phyloP scores from a whole-genome alignment of 2,888 invertebrate species.

The Ormyrus rosae region DNA sequence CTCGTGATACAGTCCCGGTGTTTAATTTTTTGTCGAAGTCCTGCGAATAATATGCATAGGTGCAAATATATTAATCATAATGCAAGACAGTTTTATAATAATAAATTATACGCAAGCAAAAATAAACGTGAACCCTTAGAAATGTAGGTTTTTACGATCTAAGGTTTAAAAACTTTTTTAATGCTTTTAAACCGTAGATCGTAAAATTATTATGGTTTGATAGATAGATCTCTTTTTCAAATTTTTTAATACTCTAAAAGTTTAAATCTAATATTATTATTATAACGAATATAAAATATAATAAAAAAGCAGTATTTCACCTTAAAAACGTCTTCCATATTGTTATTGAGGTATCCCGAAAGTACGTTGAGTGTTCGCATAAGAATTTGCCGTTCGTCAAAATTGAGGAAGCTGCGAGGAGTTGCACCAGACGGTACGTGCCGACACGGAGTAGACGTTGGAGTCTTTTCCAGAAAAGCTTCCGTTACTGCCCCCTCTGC shows the following conservation, averaged over 20 bases:
- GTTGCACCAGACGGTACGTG: slow-evolving; percentile 83
- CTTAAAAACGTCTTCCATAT: slow-evolving; percentile 83
- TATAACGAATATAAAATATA: neutral
- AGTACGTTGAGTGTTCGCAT: slow-evolving; percentile 84
- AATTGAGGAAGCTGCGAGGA: slow-evolving; percentile 83
- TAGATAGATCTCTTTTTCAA: neutral
- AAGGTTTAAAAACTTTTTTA: neutral
- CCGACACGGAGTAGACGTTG: slow-evolving; percentile 82
- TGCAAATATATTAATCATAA: neutral
- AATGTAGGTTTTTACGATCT: neutral
- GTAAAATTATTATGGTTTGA: neutral
- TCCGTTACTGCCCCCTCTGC: slow-evolving; percentile 85
- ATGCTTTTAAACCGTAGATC: neutral
- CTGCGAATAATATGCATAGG: slow-evolving; percentile 70
- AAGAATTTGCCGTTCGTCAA: slow-evolving; percentile 82
- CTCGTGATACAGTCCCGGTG: slow-evolving; percentile 82
- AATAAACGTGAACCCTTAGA: neutral
- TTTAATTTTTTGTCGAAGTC: slow-evolving; percentile 82
- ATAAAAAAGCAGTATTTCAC: slow-evolving; percentile 68
- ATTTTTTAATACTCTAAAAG: neutral
- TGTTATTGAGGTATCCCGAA: slow-evolving; percentile 81
- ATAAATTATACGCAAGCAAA: neutral
- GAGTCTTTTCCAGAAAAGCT: slow-evolving; percentile 81
- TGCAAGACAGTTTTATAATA: neutral
- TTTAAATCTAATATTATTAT: neutral